Conservation (phyloP, 2,888 invertebrate genomes). For the Orthonevra nobilis region DNA sequence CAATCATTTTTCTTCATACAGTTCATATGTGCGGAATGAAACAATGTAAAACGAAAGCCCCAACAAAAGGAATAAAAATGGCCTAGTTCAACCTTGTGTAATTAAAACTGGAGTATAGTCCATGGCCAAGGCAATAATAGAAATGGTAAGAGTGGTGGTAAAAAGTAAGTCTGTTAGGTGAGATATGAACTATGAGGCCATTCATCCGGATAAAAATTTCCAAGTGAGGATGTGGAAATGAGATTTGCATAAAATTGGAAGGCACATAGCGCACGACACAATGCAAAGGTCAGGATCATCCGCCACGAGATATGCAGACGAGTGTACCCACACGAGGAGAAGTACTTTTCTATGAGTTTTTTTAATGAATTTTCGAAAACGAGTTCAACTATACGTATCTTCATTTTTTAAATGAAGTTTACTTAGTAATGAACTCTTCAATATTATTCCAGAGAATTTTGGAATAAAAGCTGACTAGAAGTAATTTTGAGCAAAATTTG, state of each 20-base stretch:
- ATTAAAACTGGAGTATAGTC: constrained; percentile 50
- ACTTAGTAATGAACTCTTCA: too few relatives aligned
- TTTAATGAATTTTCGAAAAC: too few relatives aligned
- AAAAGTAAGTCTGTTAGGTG: constrained; percentile 1
- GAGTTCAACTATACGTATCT: too few relatives aligned
- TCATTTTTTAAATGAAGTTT: too few relatives aligned
- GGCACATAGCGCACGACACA: constrained; percentile 1
- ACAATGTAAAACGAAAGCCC: constrained; percentile 1
- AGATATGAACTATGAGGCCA: constrained; percentile 26
- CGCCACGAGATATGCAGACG: too few relatives aligned
- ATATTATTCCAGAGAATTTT: too few relatives aligned
- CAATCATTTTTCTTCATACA: too few relatives aligned
- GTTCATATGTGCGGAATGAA: too few relatives aligned
- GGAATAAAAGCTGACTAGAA: too few relatives aligned
- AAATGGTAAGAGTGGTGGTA: background rate
- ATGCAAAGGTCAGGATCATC: constrained; percentile 27
- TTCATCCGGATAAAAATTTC: constrained; percentile 29
- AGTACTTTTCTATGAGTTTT: too few relatives aligned
- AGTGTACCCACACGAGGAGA: too few relatives aligned
- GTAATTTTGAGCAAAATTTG: too few relatives aligned
- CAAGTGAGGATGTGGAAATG: constrained; percentile 21
- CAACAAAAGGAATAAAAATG: constrained; percentile 20
- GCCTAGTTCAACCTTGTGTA: constrained; percentile 54
- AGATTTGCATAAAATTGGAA: constrained; percentile 34
- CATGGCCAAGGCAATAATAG: constrained; percentile 35